These are phyloP conservation scores for Yponomeuta malinellus DNA, from an alignment of 2,888 invertebrate genomes.

Conservation along the genomic window DNA sequence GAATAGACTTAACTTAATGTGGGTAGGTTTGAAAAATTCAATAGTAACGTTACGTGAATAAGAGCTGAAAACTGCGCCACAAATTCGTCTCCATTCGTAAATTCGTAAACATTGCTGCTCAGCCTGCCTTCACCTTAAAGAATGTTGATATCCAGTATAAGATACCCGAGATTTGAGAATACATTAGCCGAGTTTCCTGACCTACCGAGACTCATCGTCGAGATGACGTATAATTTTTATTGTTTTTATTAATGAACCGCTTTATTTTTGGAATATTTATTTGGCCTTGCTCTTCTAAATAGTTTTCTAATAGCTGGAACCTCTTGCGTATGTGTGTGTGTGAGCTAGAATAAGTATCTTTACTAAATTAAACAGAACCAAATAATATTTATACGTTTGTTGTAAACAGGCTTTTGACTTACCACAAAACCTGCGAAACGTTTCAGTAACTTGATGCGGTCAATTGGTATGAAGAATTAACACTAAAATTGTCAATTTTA, in stretches of 20 bases:
- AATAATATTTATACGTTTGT: no score
- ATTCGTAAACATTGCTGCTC: not conserved
- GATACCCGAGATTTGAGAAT: constrained; percentile 59
- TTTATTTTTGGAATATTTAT: not conserved
- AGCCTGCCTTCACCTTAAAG: not conserved
- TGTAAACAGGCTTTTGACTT: no score
- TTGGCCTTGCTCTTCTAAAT: not conserved
- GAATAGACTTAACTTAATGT: no score
- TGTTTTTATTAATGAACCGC: constrained; percentile 26
- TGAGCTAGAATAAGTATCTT: constrained; percentile 2
- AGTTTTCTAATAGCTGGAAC: constrained; percentile 2
- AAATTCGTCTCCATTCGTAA: not conserved
- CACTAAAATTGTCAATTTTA: no score
- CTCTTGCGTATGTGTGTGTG: not conserved
- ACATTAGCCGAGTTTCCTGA: constrained; percentile 64
- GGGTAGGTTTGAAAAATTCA: not conserved
- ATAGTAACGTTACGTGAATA: not conserved
- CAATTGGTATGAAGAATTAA: no score
- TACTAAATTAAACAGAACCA: no score
- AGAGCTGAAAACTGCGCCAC: not conserved
- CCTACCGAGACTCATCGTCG: constrained; percentile 59
- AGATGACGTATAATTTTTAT: constrained; percentile 54
- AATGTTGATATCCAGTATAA: constrained; percentile 19
- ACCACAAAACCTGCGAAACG: no score
- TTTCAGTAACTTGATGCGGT: no score